These are phyloP conservation scores for Calameuta idolon DNA, from an alignment of 2,888 invertebrate species.

Conservation along the genomic window DNA sequence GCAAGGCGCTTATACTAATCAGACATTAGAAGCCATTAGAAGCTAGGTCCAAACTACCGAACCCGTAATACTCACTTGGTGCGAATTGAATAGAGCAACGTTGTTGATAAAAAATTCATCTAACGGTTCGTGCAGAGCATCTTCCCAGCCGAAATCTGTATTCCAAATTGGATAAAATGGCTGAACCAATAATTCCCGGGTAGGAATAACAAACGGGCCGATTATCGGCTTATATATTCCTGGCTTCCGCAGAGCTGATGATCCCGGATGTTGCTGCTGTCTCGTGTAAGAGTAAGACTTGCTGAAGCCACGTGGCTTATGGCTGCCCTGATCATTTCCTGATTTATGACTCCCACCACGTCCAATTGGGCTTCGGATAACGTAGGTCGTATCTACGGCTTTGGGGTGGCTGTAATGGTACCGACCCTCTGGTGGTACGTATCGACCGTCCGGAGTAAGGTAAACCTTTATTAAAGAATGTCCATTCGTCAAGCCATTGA, in stretches of 20 bases:
- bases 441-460: constrained; percentile 70
- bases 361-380: constrained; percentile 66
- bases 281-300: constrained; percentile 1
- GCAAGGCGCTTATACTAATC: neutral
- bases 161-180: constrained; percentile 42
- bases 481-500: neutral
- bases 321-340: constrained; percentile 12
- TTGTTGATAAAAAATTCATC: constrained; percentile 45
- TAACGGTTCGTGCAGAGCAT: constrained; percentile 41
- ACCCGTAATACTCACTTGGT: constrained; percentile 40
- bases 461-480: constrained; percentile 58
- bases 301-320: neutral
- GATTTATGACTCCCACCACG: constrained; percentile 19
- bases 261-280: neutral
- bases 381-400: constrained; percentile 72
- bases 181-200: constrained; percentile 26
- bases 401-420: constrained; percentile 66
- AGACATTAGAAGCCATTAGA: neutral
- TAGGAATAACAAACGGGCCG: constrained; percentile 46
- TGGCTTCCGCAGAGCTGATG: neutral
- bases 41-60: neutral
- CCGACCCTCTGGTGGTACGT: constrained; percentile 69
- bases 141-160: constrained; percentile 45
- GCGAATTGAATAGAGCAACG: constrained; percentile 45
- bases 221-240: constrained; percentile 47